Base-by-base conservation (phyloP, 2,888 invertebrate species). In the Homarus gammarus region DNA sequence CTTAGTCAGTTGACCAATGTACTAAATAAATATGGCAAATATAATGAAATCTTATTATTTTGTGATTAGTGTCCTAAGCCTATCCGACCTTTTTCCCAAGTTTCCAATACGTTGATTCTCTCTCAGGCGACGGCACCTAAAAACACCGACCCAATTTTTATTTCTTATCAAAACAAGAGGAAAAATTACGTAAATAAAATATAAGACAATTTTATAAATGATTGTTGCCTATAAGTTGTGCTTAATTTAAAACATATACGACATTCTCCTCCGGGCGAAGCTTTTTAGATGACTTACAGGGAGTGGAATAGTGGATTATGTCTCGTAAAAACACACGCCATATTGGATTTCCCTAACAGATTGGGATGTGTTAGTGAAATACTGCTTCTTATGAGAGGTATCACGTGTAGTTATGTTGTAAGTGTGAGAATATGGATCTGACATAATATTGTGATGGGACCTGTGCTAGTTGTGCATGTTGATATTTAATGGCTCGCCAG, bases 271-370 rank as follows among this genome's bases (percentile, higher is more conserved):
- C 6, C 18, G 56, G 73, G 79, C 81, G 40, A 10, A 87, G 73
- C 81, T 87, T 87, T 88, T 88, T 88, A 88, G 77, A 88, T 77
- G 88, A 73, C 77, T 83, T 83, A 72, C 72, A 56, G 49, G 44
- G 18, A 83, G 22, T 83, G 83, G 83, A 88, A 77, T 82, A 83
- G 22, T 83, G 83, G 83, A 88, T 83, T 82, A 81, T 75, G 64
- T 82, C 81, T 81, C 82, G 73, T 87, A 56, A 84, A 84, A 82
- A 84, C 81, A 89, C 78, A 84, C 89, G 89, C 89, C 89, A 89
- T 89, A 89, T 89, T 89, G 89, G 89, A 89, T 84, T 78, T 84
- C 83, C 70, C 72, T 78, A 84, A 89, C 89, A 89, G 84, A 89
- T 89, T 73, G 75, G 86, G 86, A 86, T 79, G 70, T 79, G 40